Conservation (phyloP, 2,888 invertebrate species). For the Cetonia aurata region DNA sequence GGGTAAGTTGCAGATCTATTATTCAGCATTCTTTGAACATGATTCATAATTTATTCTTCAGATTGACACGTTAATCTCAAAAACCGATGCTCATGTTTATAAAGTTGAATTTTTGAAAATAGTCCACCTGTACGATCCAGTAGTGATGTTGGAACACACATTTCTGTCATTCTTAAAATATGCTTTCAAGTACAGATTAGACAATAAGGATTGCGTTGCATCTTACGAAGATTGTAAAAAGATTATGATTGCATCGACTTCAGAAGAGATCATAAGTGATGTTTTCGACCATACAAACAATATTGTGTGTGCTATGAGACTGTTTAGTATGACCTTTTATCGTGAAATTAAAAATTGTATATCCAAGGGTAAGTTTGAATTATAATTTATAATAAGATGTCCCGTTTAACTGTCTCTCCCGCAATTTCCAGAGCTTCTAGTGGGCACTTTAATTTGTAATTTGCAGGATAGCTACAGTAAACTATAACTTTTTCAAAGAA, state of each 20-base stretch:
- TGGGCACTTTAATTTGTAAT: too few species aligned
- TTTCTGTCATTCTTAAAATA: conserved; percentile 30
- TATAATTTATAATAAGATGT: not conserved
- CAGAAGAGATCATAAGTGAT: conserved; percentile 17
- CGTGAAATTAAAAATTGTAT: conserved; percentile 19
- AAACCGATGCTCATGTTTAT: conserved; percentile 25
- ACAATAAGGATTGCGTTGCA: not conserved
- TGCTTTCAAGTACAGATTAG: conserved; percentile 10
- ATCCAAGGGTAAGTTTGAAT: conserved; percentile 22
- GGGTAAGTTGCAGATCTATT: not conserved
- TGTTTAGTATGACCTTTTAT: conserved; percentile 39
- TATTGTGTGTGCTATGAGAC: conserved; percentile 27
- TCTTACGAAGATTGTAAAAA: conserved; percentile 24
- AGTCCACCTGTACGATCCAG: conserved; percentile 41
- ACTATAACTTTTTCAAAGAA: too few species aligned
- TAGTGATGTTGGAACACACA: conserved; percentile 32
- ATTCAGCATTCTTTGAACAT: not conserved
- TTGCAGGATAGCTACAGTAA: too few species aligned
- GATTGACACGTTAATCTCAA: not conserved
- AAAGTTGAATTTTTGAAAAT: conserved; percentile 34
- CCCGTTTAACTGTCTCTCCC: too few species aligned
- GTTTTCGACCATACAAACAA: conserved; percentile 26
- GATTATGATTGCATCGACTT: conserved; percentile 1
- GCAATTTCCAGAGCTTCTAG: too few species aligned
- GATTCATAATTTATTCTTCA: conserved; percentile 1